Conservation (phyloP, 2,113 vertebrate species). For the Puma concolor region DNA sequence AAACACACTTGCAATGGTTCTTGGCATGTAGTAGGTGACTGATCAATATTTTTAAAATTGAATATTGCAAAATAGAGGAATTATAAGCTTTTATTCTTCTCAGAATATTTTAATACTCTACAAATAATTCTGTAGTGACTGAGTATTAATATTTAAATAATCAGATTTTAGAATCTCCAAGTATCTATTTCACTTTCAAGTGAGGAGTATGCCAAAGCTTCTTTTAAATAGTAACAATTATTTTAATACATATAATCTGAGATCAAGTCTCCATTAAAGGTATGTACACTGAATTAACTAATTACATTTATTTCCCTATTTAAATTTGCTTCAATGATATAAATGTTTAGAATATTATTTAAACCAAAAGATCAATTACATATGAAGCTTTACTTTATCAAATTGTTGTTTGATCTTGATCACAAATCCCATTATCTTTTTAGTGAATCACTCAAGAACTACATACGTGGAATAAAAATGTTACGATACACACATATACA, state of each 20-base stretch:
- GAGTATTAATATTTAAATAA: not conserved
- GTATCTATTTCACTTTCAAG: not conserved
- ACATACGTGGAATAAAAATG: not conserved
- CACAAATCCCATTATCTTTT: not conserved
- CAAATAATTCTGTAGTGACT: not conserved
- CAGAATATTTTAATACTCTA: slow-evolving; percentile 8
- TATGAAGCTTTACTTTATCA: not conserved
- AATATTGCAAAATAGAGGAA: not conserved
- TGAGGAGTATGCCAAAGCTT: not conserved
- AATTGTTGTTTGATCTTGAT: not conserved
- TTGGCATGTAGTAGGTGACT: not conserved
- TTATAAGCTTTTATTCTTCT: not conserved
- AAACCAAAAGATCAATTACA: not conserved
- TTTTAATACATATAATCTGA: slow-evolving; percentile 6
- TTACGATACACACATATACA: not conserved
- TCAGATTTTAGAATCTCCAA: not conserved
- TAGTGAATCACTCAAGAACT: not conserved
- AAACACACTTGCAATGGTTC: not conserved
- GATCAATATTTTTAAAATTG: not conserved
- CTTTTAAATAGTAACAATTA: not conserved
- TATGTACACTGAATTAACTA: not conserved
- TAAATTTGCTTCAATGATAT: not conserved
- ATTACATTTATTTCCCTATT: not conserved
- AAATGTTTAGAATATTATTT: slow-evolving; percentile 7
- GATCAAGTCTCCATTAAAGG: not conserved